Percentiles rank a stretch among this genome's conserved stretches.
These are phyloP conservation scores for Rotaria macrura DNA, from an alignment of 2,888 invertebrate species.

Conservation along the genomic window DNA sequence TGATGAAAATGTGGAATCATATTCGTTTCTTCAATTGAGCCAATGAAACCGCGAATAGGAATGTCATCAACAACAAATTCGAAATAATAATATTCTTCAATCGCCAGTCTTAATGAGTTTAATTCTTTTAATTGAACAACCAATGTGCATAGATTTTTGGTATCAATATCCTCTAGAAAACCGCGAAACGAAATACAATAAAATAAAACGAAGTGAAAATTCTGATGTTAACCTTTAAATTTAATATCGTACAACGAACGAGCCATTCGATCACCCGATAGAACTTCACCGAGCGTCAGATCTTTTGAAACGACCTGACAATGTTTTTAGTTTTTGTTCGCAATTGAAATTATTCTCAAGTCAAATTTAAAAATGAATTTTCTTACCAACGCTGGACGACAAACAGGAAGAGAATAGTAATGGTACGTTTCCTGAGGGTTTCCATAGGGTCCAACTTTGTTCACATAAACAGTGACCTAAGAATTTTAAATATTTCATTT, in stretches of 20 bases:
- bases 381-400: slow-evolving; percentile 52
- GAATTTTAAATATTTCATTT: too few relatives aligned
- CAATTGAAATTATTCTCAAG: too few relatives aligned
- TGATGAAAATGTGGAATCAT: slow-evolving; percentile 53
- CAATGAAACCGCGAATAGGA: slow-evolving; percentile 53
- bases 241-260: slow-evolving; percentile 50
- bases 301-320: slow-evolving; percentile 53
- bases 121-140: slow-evolving; percentile 47
- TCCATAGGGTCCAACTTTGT: slow-evolving; percentile 55
- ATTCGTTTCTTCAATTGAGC: slow-evolving; percentile 52
- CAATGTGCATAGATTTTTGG: slow-evolving; percentile 49
- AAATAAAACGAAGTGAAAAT: slow-evolving; percentile 33
- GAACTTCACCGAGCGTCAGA: slow-evolving; percentile 53
- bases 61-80: slow-evolving; percentile 54
- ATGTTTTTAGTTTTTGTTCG: neutral
- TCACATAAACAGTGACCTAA: slow-evolving; percentile 52
- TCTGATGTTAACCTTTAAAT: slow-evolving; percentile 45
- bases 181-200: too few relatives aligned
- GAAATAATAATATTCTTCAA: slow-evolving; percentile 54
- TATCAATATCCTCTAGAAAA: slow-evolving; percentile 44
- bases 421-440: slow-evolving; percentile 55
- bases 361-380: too few relatives aligned
- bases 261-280: slow-evolving; percentile 55
- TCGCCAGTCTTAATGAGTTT: slow-evolving; percentile 48
- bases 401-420: slow-evolving; percentile 53